phyloP scores from a whole-genome alignment of 1,140 invertebrate genomes.

The Caerostris darwini region DNA sequence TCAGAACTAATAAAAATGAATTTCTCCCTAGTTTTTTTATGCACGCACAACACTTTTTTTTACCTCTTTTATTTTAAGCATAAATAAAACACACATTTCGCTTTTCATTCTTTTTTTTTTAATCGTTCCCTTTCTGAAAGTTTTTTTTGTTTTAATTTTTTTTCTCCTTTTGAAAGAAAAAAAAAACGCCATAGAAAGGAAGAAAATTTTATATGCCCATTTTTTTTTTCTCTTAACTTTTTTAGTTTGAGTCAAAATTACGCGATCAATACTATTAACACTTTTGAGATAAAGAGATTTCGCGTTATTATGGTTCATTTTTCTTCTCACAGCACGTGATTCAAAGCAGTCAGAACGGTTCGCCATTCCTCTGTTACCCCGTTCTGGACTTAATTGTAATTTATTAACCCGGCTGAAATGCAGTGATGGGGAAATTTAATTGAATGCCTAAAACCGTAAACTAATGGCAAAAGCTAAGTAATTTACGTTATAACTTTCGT shows the following conservation, averaged over 20 bases:
- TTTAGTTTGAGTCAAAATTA: constrained; percentile 39
- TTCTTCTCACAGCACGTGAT: constrained; percentile 42
- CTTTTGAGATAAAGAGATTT: constrained; percentile 59
- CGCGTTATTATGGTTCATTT: constrained; percentile 63
- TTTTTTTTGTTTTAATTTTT: not conserved
- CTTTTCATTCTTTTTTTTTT: not conserved
- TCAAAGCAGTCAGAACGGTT: constrained; percentile 20
- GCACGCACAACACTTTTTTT: not conserved
- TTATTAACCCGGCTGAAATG: constrained; percentile 64
- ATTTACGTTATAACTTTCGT: constrained; percentile 43
- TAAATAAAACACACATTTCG: constrained; percentile 59
- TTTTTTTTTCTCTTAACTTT: not conserved
- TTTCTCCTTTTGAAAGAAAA: not conserved
- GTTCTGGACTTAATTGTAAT: not conserved
- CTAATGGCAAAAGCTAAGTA: not conserved
- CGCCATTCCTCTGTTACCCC: constrained; percentile 38
- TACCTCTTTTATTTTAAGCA: not conserved
- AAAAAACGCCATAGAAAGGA: constrained; percentile 19
- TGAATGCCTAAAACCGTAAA: constrained; percentile 52
- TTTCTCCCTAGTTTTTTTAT: too few relatives aligned
- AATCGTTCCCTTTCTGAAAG: not conserved
- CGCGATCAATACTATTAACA: constrained; percentile 70
- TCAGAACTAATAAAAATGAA: too few relatives aligned
- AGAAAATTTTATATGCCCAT: not conserved
- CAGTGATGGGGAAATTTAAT: constrained; percentile 64